These are phyloP conservation scores for Trichonephila clavipes DNA, from an alignment of 1,140 invertebrate genomes.

Conservation along the genomic window DNA sequence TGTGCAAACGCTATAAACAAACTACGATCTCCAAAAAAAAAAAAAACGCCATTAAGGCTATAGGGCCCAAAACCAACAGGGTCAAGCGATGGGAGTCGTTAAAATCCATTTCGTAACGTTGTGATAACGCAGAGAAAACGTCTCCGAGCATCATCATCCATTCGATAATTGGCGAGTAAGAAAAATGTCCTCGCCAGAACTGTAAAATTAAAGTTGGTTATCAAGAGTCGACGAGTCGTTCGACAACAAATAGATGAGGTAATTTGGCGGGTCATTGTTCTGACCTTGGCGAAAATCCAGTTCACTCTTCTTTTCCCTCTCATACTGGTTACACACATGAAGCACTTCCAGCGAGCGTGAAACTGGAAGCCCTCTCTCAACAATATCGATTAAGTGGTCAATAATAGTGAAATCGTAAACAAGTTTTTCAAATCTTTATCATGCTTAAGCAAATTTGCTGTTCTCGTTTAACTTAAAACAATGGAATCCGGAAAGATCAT, in stretches of 20 bases:
- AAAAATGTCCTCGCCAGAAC: conserved; percentile 16
- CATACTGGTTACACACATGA: neutral
- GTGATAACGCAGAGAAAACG: neutral
- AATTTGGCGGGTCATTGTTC: conserved; percentile 72
- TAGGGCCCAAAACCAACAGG: neutral
- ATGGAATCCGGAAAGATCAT: no score
- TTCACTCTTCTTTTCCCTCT: conserved; percentile 8
- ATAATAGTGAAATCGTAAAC: no score
- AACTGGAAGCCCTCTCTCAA: no score
- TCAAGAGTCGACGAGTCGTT: conserved; percentile 51
- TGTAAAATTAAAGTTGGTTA: conserved; percentile 52
- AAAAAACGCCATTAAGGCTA: neutral
- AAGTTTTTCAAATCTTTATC: no score
- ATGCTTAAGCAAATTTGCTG: no score
- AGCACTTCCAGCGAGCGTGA: no score
- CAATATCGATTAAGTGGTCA: no score
- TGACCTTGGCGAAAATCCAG: conserved; percentile 62
- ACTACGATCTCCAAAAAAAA: neutral
- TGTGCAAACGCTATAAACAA: neutral
- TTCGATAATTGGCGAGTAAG: conserved; percentile 29
- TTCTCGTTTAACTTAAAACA: no score
- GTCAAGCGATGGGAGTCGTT: neutral
- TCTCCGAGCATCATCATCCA: neutral
- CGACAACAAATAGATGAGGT: conserved; percentile 69
- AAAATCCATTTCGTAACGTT: conserved; percentile 20